Evolutionary conservation across 1,140 invertebrate species (phyloP), one percentile per base, ranked within the genome.

Genomic region (Coelopa frigida): DNA sequence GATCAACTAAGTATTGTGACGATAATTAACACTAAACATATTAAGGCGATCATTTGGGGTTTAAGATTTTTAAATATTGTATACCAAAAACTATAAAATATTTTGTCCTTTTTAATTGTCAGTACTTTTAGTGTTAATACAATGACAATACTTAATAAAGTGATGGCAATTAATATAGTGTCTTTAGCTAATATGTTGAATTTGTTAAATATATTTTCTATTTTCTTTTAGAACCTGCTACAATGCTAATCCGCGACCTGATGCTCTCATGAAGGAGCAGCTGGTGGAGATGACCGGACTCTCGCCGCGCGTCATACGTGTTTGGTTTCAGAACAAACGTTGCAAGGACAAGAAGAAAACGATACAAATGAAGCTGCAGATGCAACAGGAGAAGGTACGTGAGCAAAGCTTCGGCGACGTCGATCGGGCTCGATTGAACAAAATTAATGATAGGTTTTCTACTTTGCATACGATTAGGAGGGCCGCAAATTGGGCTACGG

Each of bases 331-430:
- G 73, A 99, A 99, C 74, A 99, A 99, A 71, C 74, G 96, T 23
- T 99, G 95, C 75, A 99, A 99, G 72, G 96, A 99, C 73, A 99
- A 99, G 74, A 99, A 99, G 75, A 87, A 91, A 61, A 93, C 88
- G 27, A 89, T 97, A 26, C 83, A 95, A 50, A 87, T 97, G 80
- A 97, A 97, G 71, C 89, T 97, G 72, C 90, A 97, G 70, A 90
- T 96, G 81, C 89, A 94, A 64, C 85, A 89, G 68, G 94, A 98
- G 73, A 98, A 98, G 86, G 94, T 96, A 78, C 68, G 71, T 32
- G 26, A n/a, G 6, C 8, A 8, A 41, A 24, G 23, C 7, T 20
- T 11, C 37, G 3, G 14, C 2, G 2, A 11, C 2, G 3, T 1
- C 5, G 33, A n/a, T 21, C 7, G 21, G 21, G 6, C 6, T 22